A percentile compares a stretch with the other conserved stretches of the same genome.
Conservation (phyloP, 1,140 invertebrate species). For the Leptinotarsa defecta region DNA sequence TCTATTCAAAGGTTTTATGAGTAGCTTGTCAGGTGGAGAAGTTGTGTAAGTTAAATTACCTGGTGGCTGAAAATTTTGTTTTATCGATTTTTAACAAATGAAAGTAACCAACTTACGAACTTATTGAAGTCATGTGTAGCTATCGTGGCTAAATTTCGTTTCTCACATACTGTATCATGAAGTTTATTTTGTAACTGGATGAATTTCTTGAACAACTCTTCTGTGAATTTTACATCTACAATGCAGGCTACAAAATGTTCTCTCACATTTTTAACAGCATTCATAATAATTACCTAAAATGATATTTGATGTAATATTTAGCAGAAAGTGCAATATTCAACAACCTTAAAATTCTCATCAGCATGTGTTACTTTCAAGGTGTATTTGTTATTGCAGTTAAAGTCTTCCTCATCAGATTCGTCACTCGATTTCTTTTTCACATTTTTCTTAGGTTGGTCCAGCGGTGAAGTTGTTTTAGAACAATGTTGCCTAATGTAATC, state of each 20-base stretch:
- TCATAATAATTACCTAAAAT: conserved; percentile 40
- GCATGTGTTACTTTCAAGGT: conserved; percentile 49
- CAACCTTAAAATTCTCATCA: conserved; percentile 37
- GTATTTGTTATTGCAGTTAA: conserved; percentile 46
- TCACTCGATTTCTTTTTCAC: conserved; percentile 54
- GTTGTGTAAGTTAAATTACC: conserved; percentile 72
- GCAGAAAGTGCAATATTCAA: neutral
- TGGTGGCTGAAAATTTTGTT: conserved; percentile 43
- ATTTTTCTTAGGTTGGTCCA: conserved; percentile 58
- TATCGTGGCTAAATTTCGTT: conserved; percentile 76
- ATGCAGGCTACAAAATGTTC: conserved; percentile 77
- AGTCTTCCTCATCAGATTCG: conserved; percentile 43
- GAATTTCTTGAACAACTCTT: conserved; percentile 74
- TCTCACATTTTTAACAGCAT: conserved; percentile 60
- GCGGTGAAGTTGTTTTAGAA: conserved; percentile 54
- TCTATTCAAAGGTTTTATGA: conserved; percentile 69
- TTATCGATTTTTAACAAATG: neutral
- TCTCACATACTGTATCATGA: conserved; percentile 79
- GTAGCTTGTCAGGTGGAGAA: conserved; percentile 63
- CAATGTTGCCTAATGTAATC: conserved; percentile 72
- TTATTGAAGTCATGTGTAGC: conserved; percentile 79
- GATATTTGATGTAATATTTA: neutral
- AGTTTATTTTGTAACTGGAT: conserved; percentile 80
- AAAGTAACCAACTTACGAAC: conserved; percentile 58
- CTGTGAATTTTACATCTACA: conserved; percentile 69